These are phyloP conservation scores for Mylabris phalerata DNA, from an alignment of 1,140 invertebrate species.

Conservation along the genomic window DNA sequence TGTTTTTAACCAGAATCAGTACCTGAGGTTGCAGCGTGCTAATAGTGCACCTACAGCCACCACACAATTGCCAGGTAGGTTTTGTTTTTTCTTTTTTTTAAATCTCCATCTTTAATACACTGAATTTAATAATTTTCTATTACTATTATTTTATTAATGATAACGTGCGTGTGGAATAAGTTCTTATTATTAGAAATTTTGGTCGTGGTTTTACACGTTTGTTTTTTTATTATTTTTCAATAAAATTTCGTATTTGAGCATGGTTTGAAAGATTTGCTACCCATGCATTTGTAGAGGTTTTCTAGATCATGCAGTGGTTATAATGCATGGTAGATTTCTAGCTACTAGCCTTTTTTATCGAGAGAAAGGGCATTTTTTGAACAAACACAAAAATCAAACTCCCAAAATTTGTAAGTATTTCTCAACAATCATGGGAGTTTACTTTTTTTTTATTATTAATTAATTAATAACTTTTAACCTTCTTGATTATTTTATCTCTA, in stretches of 20 bases:
- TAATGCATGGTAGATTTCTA: slow-evolving; percentile 33
- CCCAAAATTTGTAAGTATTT: background rate
- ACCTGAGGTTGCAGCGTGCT: slow-evolving; percentile 56
- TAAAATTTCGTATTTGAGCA: slow-evolving; percentile 17
- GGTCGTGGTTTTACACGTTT: too few species aligned
- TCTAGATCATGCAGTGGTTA: slow-evolving; percentile 30
- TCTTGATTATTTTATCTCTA: background rate
- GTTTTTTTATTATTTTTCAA: too few species aligned
- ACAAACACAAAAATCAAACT: background rate
- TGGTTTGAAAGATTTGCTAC: slow-evolving; percentile 32
- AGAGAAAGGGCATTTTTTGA: slow-evolving; percentile 10
- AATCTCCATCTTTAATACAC: background rate
- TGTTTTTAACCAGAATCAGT: slow-evolving; percentile 46
- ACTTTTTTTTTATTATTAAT: background rate
- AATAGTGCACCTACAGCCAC: slow-evolving; percentile 58
- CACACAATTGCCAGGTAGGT: slow-evolving; percentile 47
- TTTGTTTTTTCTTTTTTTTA: background rate
- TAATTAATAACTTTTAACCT: background rate
- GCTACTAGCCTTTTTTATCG: slow-evolving; percentile 18
- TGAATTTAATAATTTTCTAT: slow-evolving; percentile 1
- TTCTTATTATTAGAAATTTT: too few species aligned
- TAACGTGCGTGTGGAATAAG: too few species aligned
- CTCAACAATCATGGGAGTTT: background rate
- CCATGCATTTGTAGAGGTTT: slow-evolving; percentile 33
- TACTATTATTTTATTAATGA: too few species aligned